A percentile compares a stretch with the other conserved stretches of the same genome.
phyloP scores from a whole-genome alignment of 2,888 invertebrate species.

The Chloroclysta siterata region DNA sequence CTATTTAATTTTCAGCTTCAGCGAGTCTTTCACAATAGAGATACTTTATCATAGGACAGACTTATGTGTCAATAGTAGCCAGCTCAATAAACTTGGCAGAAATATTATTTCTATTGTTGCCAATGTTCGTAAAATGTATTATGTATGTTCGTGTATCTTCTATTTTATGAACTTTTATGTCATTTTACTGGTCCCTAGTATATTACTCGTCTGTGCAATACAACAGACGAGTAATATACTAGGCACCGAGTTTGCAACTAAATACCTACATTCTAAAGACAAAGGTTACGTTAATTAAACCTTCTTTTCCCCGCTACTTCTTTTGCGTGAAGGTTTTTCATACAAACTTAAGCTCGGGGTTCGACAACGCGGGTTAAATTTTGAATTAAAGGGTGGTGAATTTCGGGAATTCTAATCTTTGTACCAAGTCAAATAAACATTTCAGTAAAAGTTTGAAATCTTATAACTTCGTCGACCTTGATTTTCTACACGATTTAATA shows the following conservation, averaged over 20 bases:
- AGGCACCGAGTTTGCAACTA: no score
- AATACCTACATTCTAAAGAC: no score
- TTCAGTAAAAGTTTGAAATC: no score
- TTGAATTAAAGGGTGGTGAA: no score
- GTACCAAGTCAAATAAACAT: no score
- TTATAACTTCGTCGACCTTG: neutral
- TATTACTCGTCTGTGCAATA: neutral
- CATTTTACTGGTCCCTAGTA: neutral
- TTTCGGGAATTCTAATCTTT: no score
- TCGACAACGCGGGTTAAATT: no score
- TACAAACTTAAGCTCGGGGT: no score
- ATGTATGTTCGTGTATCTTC: constrained; percentile 13
- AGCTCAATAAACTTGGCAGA: constrained; percentile 22
- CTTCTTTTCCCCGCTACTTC: no score
- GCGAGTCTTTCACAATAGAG: constrained; percentile 40
- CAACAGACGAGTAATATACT: no score
- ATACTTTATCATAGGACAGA: constrained; percentile 26
- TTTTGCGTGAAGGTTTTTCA: no score
- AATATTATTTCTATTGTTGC: constrained; percentile 25
- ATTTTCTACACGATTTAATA: neutral
- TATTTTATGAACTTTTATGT: constrained; percentile 12
- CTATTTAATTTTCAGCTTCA: constrained; percentile 46
- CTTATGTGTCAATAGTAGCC: constrained; percentile 23
- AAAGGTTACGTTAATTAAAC: no score
- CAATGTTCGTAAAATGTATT: constrained; percentile 24